These are phyloP conservation scores for Carduelis carduelis DNA, from an alignment of 2,797 vertebrate species.

Conservation along the genomic window DNA sequence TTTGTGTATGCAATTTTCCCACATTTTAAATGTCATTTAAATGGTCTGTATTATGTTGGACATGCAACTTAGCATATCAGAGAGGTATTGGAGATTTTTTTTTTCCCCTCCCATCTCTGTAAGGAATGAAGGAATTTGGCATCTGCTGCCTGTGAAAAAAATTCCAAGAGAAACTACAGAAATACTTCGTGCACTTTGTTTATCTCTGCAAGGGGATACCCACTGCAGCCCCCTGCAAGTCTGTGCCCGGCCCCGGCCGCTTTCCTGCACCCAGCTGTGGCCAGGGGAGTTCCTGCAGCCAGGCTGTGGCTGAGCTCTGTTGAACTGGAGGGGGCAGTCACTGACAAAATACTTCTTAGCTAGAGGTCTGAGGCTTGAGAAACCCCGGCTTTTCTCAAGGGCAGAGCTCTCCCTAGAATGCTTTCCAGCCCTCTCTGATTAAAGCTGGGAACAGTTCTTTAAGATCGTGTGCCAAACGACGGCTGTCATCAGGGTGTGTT, in stretches of 20 bases:
- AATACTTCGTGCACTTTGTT: background rate
- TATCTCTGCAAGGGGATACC: background rate
- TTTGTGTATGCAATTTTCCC: background rate
- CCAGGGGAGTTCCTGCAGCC: too few species aligned
- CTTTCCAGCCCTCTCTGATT: background rate
- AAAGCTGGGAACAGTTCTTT: background rate
- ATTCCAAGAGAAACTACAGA: background rate
- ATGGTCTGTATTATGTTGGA: background rate
- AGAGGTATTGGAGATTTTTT: background rate
- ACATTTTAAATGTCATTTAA: background rate
- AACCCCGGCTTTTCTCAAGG: background rate
- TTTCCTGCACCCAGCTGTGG: rapidly evolving
- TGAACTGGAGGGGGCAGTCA: background rate
- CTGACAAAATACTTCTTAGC: background rate
- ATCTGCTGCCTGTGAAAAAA: background rate
- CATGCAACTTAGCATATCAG: background rate
- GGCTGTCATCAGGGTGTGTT: background rate
- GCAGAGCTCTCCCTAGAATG: background rate
- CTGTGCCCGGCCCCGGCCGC: rapidly evolving
- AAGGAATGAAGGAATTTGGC: background rate
- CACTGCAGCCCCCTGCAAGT: rapidly evolving
- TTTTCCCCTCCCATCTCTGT: rapidly evolving
- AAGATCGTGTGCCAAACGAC: background rate
- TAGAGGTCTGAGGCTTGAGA: background rate
- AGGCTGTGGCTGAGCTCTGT: rapidly evolving